Base-by-base conservation (phyloP, 2,113 vertebrate genomes). In the Scatophagus argus region DNA sequence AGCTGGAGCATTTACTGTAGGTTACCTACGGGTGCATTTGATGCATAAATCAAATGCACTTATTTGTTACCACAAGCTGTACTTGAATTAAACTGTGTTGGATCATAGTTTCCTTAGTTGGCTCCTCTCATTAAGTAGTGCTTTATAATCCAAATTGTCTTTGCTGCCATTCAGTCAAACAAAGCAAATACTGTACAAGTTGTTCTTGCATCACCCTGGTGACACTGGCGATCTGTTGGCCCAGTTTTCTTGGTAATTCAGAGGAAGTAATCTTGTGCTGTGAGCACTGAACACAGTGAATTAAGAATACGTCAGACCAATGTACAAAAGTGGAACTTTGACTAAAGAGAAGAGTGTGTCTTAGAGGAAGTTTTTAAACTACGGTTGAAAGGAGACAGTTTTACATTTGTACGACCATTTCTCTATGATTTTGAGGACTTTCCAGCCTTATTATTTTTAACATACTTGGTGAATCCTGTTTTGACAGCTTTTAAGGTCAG, bases 401-500 rank as follows among this genome's bases (percentile, higher is more conserved):
- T 38, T 39, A 14, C 23, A 21, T 46, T 44, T 73, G 77, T 49
- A 56, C 58, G 1, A 41, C 5, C 3, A 59, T 38, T 38, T 36
- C 21, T 59, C 55, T 34, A 13, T 58, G 34, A 21, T 34, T 8
- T 58, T 31, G n/a, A 58, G 55, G 55, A 34, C 58, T 39, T 60
- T 25, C 39, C n/a, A 8, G 13, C 11, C 17, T 14, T 67, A 66
- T 74, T 79, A 65, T 82, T 78, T 86, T 70, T 54, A 74, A 39
- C 13, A 54, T 55, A 73, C 29, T 83, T 86, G 65, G 67, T 41
- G 52, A 90, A 70, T 76, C n/a, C 21, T 63, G 44, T 58, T 27
- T 74, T 82, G 72, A 52, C 31, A 78, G 47, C 17, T 62, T 84
- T 81, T 86, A 79, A 87, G 49, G 78, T 72, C 82, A 84, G 51